Base-by-base conservation (phyloP, 2,888 invertebrate species). In the Emmelina monodactyla region DNA sequence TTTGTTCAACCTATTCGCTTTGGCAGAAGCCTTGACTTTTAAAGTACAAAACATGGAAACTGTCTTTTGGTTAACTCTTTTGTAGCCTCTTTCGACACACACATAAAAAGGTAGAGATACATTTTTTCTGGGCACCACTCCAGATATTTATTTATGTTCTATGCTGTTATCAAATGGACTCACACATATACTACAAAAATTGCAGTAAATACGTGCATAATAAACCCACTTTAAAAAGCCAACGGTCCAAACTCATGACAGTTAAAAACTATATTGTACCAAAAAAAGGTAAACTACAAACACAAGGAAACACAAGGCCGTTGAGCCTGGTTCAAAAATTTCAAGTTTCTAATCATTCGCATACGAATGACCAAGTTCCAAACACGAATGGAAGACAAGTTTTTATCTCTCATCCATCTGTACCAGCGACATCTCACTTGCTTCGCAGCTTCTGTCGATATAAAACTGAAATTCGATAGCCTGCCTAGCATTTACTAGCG, bases 381-480 rank as follows among this genome's bases (percentile, higher is more conserved):
- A 55, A 55, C 50, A 53, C 25, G 25, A n/a, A 3, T 25, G 11
- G 11, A 25, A 12, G 13, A 7, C 47, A 43, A 47, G 45, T 60
- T 61, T 69, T 64, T 63, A 41, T 46, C 43, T 42, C 60, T 56
- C 50, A 47, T 53, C 53, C 51, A 31, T 55, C 47, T 58, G 62
- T 64, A 53, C 57, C 45, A 55, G 56, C 56, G 59, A 73, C 72
- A 63, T 61, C 71, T 70, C 62, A 72, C 66, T 73, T 48, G 62
- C 58, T 62, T 56, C 57, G 44, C 51, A 44, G 65, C 70, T 62
- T 65, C 68, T 49, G 62, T 54, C 53, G 14, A 9, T 11, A 11
- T 12, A 31, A n/a, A 15, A 16, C 73, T 62, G 78, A 70, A 75
- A 79, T 71, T 63, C 63, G 76, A 79, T 72, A 75, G 19, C 25